These are phyloP conservation scores for Conus canariensis DNA, from an alignment of 2,888 invertebrate genomes.

Conservation along the genomic window DNA sequence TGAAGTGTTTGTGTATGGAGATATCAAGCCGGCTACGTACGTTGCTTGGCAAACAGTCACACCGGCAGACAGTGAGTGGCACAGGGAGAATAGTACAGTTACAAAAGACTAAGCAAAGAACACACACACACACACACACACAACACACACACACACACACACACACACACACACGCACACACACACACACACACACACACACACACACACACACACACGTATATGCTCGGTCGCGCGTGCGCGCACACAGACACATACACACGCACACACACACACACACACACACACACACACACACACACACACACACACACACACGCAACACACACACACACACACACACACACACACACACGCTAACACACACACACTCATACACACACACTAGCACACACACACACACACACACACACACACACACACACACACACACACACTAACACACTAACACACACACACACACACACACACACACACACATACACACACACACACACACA, in stretches of 20 bases:
- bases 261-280: not conserved
- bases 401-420: too few species aligned
- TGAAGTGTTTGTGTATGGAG: too few species aligned
- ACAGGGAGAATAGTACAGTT: too few species aligned
- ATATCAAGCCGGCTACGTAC: too few species aligned
- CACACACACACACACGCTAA: not conserved
- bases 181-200: not conserved
- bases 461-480: not conserved
- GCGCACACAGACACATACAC: not conserved
- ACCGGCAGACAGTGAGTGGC: too few species aligned
- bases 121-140: too few species aligned
- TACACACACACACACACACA: not conserved
- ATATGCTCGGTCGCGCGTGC: not conserved
- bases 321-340: not conserved
- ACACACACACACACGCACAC: not conserved
- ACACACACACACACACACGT: not conserved
- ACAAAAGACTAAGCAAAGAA: too few species aligned
- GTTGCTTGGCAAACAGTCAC: too few species aligned
- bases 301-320: too few species aligned
- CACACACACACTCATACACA: too few species aligned
- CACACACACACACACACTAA: not conserved
- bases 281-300: not conserved
- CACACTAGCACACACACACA: too few species aligned
- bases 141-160: constrained; percentile 3
- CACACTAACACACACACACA: constrained; percentile 4